Conservation (phyloP, 2,113 vertebrate species). For the Chunga burmeisteri region DNA sequence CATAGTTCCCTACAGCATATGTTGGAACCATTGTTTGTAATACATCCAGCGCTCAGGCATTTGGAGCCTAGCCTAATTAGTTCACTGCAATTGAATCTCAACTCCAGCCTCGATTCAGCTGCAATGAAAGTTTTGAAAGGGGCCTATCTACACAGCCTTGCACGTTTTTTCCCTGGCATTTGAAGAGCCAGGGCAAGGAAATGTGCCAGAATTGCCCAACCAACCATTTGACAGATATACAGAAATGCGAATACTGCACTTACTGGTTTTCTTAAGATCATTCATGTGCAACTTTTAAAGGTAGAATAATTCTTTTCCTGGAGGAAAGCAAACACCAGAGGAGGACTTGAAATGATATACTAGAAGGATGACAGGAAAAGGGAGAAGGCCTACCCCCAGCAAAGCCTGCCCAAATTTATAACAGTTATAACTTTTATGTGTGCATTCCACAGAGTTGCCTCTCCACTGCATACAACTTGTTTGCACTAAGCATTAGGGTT, state of each 20-base stretch:
- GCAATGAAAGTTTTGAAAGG: conserved; percentile 29
- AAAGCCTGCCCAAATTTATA: neutral
- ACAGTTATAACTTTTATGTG: neutral
- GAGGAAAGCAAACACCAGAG: neutral
- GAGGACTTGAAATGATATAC: neutral
- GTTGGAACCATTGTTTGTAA: neutral
- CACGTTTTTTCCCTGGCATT: neutral
- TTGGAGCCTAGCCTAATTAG: conserved; percentile 60
- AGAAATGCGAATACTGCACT: neutral
- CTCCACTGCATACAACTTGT: neutral
- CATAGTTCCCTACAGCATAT: neutral
- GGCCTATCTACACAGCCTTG: neutral
- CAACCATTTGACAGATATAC: neutral
- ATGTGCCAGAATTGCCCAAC: conserved; percentile 29
- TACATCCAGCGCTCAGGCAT: neutral
- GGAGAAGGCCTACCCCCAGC: neutral
- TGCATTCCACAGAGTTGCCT: neutral
- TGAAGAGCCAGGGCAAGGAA: neutral
- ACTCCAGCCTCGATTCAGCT: conserved; percentile 6
- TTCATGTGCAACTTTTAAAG: conserved; percentile 17
- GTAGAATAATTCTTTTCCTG: neutral
- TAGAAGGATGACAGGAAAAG: neutral
- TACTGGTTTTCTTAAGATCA: neutral
- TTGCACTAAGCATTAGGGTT: neutral
- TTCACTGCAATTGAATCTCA: conserved; percentile 40